phyloP scores from a whole-genome alignment of 2,113 vertebrate genomes.

The Hepsetus odoe region DNA sequence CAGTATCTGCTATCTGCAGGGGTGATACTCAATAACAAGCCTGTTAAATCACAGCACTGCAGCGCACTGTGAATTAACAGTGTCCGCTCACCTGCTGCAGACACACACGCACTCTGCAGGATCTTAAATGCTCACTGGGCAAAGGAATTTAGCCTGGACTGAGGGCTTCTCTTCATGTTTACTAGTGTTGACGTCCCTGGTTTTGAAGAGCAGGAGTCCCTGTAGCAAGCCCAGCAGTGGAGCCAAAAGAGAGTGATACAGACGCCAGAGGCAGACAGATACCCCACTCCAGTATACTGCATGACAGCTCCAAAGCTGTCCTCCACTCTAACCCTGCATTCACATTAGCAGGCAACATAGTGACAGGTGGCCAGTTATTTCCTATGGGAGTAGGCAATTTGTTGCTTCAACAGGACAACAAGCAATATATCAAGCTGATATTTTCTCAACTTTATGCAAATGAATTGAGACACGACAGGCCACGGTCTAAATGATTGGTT shows the following conservation, averaged over 20 bases:
- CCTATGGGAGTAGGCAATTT: too few relatives aligned
- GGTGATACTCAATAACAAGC: constrained; percentile 18
- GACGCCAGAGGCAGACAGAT: neutral
- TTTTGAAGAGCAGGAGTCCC: neutral
- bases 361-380: too few relatives aligned
- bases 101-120: neutral
- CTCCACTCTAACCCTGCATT: too few relatives aligned
- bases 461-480: too few relatives aligned
- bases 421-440: neutral
- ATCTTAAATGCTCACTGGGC: neutral
- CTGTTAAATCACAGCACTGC: constrained; percentile 18
- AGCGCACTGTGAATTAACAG: neutral
- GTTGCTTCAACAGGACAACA: too few relatives aligned
- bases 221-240: neutral
- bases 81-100: neutral
- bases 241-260: neutral
- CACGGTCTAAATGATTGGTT: too few relatives aligned
- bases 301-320: neutral
- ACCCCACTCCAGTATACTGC: constrained; percentile 6
- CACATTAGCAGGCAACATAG: too few relatives aligned
- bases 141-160: neutral
- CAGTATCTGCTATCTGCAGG: constrained; percentile 38
- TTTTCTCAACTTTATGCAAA: too few relatives aligned
- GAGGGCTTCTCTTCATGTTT: neutral
- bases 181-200: neutral